Evolutionary conservation across 2,888 invertebrate genomes (phyloP), one percentile per base, ranked within the genome.

Genomic region (Drymonia ruficornis): DNA sequence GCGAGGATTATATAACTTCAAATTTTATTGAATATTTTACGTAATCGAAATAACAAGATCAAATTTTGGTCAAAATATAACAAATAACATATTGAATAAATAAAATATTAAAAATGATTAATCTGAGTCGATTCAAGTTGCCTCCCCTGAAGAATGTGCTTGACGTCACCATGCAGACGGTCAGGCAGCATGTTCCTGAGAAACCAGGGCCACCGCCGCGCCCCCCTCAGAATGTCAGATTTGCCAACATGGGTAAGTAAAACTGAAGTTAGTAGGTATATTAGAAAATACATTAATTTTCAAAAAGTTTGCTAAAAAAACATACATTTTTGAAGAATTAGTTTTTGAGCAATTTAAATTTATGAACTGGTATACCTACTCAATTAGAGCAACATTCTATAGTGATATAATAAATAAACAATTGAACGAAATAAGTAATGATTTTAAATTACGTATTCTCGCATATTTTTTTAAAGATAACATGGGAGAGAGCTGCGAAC

Each of bases 151-250:
- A 94, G 80, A 96, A 96, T 80, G 95, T 96, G 43, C 81, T 97
- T 76, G 96, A 96, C 80, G 97, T 97, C 64, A 96, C 97, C 23
- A 95, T 96, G 94, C 97, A 97, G 86, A 96, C 97, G 18, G 94
- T 96, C 48, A 94, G 96, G 72, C 96, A 97, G 80, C 94, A 95
- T 76, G 94, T 97, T 78, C 97, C 97, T 50, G 95, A 95, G 43
- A 95, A 94, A 74, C 81, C 89, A 9, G 91, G 93, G 2, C 90
- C 93, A 36, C 83, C 93, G 1, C 78, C 89, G 31, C 87, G 92
- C 36, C 92, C 92, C 2, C 93, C 91, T 43, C 94, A 93, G 67
- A 93, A 91, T 64, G 93, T 93, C 56, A 84, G 93, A 63, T 94
- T 94, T 65, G 93, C 93, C 13, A 93, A 93, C 70, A 78, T 87